Conservation (phyloP, 2,797 vertebrate species). For the Linurgus olivaceus region DNA sequence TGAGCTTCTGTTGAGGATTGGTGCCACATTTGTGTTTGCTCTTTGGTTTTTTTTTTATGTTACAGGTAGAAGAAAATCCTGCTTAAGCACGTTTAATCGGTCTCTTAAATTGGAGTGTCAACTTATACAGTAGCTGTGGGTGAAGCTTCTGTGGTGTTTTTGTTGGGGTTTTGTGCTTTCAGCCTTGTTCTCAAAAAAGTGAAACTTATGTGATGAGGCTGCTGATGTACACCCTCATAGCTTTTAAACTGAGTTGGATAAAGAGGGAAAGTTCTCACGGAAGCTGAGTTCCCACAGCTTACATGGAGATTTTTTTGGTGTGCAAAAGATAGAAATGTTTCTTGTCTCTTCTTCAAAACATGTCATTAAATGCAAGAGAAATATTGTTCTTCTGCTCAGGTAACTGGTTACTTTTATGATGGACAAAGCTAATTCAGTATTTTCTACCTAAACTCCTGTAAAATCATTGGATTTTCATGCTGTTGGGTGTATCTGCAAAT, state of each 20-base stretch:
- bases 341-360: neutral
- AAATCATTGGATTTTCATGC: neutral
- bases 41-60: constrained; percentile 45
- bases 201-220: neutral
- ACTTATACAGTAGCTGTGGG: neutral
- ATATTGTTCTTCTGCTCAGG: neutral
- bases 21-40: constrained; percentile 25
- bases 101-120: constrained; percentile 2
- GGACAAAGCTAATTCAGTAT: neutral
- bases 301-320: neutral
- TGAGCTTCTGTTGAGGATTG: constrained; percentile 21
- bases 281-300: neutral
- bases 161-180: neutral
- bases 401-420: neutral
- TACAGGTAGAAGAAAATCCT: constrained; percentile 55
- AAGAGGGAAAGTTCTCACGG: neutral
- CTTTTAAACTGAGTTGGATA: neutral
- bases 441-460: neutral
- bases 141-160: neutral
- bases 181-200: neutral
- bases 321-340: neutral
- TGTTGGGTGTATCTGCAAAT: neutral
- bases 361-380: neutral
- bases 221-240: neutral
- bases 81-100: constrained; percentile 27